These are phyloP conservation scores for Helostoma temminkii DNA, from an alignment of 2,797 vertebrate genomes.

Conservation along the genomic window DNA sequence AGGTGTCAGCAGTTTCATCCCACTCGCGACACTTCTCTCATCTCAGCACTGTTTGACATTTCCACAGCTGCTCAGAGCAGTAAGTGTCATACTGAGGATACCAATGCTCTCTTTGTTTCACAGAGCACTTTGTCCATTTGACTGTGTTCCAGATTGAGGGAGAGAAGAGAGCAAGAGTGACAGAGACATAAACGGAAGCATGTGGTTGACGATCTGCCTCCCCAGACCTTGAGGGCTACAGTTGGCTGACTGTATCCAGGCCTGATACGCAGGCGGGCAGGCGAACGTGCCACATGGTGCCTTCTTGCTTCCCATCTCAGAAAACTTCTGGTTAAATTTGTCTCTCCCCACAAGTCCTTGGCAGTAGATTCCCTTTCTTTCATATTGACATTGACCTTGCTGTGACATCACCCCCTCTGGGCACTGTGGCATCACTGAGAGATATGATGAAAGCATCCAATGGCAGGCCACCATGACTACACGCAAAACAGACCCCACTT, in stretches of 20 bases:
- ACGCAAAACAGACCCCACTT: conserved; percentile 77
- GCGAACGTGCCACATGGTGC: conserved; percentile 72
- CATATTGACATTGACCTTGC: conserved; percentile 81
- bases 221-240: conserved; percentile 56
- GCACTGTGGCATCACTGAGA: conserved; percentile 70
- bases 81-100: conserved; percentile 65
- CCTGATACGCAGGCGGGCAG: conserved; percentile 63
- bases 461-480: conserved; percentile 81
- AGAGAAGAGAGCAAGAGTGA: conserved; percentile 72
- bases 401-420: conserved; percentile 79
- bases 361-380: conserved; percentile 71
- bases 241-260: conserved; percentile 57
- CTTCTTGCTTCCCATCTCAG: conserved; percentile 68
- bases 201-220: conserved; percentile 72
- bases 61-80: conserved; percentile 75
- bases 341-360: conserved; percentile 76
- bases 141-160: conserved; percentile 62
- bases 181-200: conserved; percentile 77
- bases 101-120: conserved; percentile 72
- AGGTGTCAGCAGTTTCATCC: conserved; percentile 84
- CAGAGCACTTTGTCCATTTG: conserved; percentile 73
- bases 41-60: conserved; percentile 79
- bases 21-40: conserved; percentile 77
- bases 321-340: conserved; percentile 77
- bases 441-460: conserved; percentile 80